Evolutionary conservation across 2,888 invertebrate species (phyloP).

Genomic region (Acheta domesticus): DNA sequence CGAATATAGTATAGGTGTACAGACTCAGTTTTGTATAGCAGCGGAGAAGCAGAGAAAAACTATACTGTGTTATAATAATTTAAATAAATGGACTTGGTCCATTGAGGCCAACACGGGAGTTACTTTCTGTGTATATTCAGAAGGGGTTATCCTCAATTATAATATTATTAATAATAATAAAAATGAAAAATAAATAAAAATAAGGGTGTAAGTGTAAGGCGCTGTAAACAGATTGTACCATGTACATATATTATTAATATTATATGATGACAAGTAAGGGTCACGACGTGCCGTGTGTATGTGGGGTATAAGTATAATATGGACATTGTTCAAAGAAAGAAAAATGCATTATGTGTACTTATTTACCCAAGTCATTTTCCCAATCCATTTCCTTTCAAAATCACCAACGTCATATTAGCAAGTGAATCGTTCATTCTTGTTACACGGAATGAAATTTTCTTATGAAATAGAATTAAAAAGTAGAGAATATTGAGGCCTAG

Average conservation of each 20-base stretch:
- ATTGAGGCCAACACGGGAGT: constrained; percentile 20
- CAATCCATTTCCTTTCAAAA: not conserved
- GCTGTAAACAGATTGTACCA: constrained; percentile 64
- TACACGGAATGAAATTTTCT: too few species aligned
- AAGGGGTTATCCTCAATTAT: constrained; percentile 37
- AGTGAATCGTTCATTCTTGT: not conserved
- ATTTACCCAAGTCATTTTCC: constrained; percentile 25
- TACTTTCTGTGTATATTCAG: constrained; percentile 33
- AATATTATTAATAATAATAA: constrained; percentile 47
- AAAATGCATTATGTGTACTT: constrained; percentile 52
- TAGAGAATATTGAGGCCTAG: too few species aligned
- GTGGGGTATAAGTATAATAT: constrained; percentile 79
- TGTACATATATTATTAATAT: constrained; percentile 67
- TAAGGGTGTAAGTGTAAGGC: constrained; percentile 58
- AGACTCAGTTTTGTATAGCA: constrained; percentile 35
- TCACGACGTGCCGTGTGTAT: constrained; percentile 89
- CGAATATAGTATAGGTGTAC: constrained; percentile 31
- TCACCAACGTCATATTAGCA: not conserved
- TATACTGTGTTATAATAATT: constrained; percentile 34
- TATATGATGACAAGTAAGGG: constrained; percentile 75
- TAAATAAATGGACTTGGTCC: constrained; percentile 20
- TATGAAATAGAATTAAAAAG: too few species aligned
- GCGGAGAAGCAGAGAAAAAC: constrained; percentile 30
- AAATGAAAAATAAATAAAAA: constrained; percentile 38
- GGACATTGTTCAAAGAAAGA: constrained; percentile 80